These are phyloP conservation scores for Drosophila dunni DNA, from an alignment of 1,140 invertebrate species.

Conservation along the genomic window DNA sequence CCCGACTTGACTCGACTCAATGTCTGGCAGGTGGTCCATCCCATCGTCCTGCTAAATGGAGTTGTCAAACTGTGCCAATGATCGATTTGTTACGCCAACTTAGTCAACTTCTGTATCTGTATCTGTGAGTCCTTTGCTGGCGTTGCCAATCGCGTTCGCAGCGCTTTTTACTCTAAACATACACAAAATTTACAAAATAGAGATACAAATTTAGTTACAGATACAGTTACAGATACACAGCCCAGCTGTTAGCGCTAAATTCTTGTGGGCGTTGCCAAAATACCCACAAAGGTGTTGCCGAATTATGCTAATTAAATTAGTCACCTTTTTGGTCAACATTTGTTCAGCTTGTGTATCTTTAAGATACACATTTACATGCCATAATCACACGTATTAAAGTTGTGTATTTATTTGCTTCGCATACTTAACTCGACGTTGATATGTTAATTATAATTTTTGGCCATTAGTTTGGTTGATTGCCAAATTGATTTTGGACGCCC, in stretches of 20 bases:
- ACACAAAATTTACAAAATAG: slow-evolving; percentile 19
- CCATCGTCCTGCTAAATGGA: slow-evolving; percentile 51
- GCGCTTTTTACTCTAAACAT: slow-evolving; percentile 72
- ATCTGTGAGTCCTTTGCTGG: slow-evolving; percentile 23
- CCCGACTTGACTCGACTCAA: slow-evolving; percentile 4
- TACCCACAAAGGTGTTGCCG: slow-evolving; percentile 69
- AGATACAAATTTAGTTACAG: neutral
- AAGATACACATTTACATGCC: slow-evolving; percentile 24
- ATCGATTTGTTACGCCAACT: slow-evolving; percentile 82
- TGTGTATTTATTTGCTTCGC: slow-evolving; percentile 8
- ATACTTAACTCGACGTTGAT: slow-evolving; percentile 10
- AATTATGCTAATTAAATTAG: slow-evolving; percentile 80
- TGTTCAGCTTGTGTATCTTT: slow-evolving; percentile 11
- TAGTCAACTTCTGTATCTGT: slow-evolving; percentile 65
- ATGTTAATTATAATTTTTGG: slow-evolving; percentile 62
- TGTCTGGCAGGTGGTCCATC: slow-evolving; percentile 68
- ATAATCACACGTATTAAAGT: slow-evolving; percentile 46
- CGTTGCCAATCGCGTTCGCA: slow-evolving; percentile 79
- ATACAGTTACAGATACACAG: slow-evolving; percentile 22
- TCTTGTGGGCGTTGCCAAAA: slow-evolving; percentile 46
- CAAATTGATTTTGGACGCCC: slow-evolving; percentile 72
- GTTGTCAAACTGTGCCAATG: slow-evolving; percentile 81
- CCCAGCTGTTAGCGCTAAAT: slow-evolving; percentile 22
- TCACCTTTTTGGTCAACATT: slow-evolving; percentile 1
- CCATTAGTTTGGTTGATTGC: slow-evolving; percentile 42